phyloP scores from a whole-genome alignment of 2,888 invertebrate species.

The Eulithis prunata region DNA sequence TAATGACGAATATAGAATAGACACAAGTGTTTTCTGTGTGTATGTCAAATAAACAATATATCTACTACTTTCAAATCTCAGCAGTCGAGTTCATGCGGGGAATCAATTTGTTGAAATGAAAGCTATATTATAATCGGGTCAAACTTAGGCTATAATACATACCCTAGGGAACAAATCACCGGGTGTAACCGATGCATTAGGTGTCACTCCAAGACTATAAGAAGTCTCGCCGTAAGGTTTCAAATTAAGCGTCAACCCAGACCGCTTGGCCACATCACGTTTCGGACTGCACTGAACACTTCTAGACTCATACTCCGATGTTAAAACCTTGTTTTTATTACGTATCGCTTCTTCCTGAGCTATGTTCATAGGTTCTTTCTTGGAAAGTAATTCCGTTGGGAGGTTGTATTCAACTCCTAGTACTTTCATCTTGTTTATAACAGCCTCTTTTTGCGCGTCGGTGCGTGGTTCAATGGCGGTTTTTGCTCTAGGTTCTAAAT shows the following conservation, averaged over 20 bases:
- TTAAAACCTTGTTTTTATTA: slow-evolving; percentile 61
- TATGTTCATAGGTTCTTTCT: slow-evolving; percentile 62
- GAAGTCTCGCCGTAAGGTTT: slow-evolving; percentile 63
- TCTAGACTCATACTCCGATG: slow-evolving; percentile 55
- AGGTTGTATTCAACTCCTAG: slow-evolving; percentile 85
- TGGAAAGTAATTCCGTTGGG: slow-evolving; percentile 50
- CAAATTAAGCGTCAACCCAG: slow-evolving; percentile 70
- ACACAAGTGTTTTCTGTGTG: too few species aligned
- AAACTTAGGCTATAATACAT: slow-evolving; percentile 40
- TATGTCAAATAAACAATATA: too few species aligned
- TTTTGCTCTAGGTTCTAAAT: slow-evolving; percentile 43
- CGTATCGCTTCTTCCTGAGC: slow-evolving; percentile 72
- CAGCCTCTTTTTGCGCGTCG: slow-evolving; percentile 84
- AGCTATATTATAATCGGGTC: too few species aligned
- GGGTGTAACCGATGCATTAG: slow-evolving; percentile 69
- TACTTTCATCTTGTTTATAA: slow-evolving; percentile 85
- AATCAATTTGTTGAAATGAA: too few species aligned
- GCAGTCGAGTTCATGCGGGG: too few species aligned
- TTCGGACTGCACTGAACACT: slow-evolving; percentile 40
- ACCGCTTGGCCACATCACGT: slow-evolving; percentile 56
- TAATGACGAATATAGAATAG: too few species aligned
- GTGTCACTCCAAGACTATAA: slow-evolving; percentile 50
- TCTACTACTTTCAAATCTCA: too few species aligned
- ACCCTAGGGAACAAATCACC: slow-evolving; percentile 74
- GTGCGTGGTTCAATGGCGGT: slow-evolving; percentile 57